Percentiles rank a stretch among this genome's conserved stretches.
Conservation (phyloP, 2,888 invertebrate species). For the Pristionchus entomophagus region DNA sequence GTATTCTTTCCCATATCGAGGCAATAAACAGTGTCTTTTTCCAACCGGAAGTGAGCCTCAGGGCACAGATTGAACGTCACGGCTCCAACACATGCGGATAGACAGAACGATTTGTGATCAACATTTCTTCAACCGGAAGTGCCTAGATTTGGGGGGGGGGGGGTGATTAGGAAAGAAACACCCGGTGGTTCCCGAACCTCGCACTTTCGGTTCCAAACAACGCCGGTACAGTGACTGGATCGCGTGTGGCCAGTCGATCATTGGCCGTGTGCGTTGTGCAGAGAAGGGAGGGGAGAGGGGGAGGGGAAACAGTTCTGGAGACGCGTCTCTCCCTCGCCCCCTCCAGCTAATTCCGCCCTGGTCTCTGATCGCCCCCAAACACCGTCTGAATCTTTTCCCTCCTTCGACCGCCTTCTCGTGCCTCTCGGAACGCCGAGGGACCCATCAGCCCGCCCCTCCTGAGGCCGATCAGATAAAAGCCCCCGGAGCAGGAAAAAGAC, state of each 20-base stretch:
- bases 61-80: not conserved
- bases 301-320: not conserved
- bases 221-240: not conserved
- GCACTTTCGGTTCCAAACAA: constrained; percentile 9
- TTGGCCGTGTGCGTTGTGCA: constrained; percentile 1
- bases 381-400: not conserved
- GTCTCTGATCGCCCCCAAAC: constrained; percentile 34
- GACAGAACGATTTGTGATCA: too few relatives aligned
- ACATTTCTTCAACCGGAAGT: too few relatives aligned
- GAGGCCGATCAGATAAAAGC: not conserved
- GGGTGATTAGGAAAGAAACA: too few relatives aligned
- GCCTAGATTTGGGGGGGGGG: too few relatives aligned
- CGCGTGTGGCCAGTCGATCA: constrained; percentile 27
- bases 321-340: not conserved
- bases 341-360: constrained; percentile 9
- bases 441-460: constrained; percentile 34
- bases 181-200: not conserved
- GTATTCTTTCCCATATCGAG: constrained; percentile 4
- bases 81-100: too few relatives aligned
- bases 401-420: not conserved
- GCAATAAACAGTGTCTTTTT: constrained; percentile 12
- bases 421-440: constrained; percentile 37
- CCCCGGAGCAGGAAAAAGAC: not conserved
- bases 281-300: not conserved
- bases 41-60: not conserved